phyloP scores from a whole-genome alignment of 2,888 invertebrate genomes.

The Onchidella celtica region DNA sequence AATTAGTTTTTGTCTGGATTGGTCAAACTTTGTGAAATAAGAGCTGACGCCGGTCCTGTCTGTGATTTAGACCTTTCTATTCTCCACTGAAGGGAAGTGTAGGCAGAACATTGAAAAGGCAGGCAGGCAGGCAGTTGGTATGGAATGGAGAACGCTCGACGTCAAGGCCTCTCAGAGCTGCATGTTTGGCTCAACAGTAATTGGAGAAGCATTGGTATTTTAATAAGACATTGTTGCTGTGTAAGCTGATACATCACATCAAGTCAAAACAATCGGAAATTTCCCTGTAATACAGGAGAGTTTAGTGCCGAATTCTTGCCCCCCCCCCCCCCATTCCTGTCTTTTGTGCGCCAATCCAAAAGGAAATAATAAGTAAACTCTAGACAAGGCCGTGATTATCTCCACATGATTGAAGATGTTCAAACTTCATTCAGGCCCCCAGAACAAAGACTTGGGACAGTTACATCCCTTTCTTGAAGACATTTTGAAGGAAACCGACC shows the following conservation, averaged over 20 bases:
- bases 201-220: neutral
- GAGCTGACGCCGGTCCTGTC: no score
- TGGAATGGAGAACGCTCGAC: no score
- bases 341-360: neutral
- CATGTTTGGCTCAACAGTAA: neutral
- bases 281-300: neutral
- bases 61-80: no score
- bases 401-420: neutral
- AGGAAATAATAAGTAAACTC: neutral
- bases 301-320: neutral
- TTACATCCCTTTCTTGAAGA: neutral
- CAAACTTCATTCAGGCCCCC: neutral
- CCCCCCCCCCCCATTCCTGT: no score
- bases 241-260: constrained; percentile 22
- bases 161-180: no score
- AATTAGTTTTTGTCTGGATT: no score
- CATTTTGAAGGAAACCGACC: neutral
- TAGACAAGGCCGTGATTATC: neutral
- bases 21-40: no score
- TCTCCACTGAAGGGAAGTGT: no score
- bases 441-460: neutral
- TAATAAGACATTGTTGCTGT: constrained; percentile 23
- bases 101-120: no score
- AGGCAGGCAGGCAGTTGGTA: no score
- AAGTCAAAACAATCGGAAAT: neutral